Evolutionary conservation across 2,888 invertebrate genomes (phyloP).

Genomic region (Catocala sponsa): DNA sequence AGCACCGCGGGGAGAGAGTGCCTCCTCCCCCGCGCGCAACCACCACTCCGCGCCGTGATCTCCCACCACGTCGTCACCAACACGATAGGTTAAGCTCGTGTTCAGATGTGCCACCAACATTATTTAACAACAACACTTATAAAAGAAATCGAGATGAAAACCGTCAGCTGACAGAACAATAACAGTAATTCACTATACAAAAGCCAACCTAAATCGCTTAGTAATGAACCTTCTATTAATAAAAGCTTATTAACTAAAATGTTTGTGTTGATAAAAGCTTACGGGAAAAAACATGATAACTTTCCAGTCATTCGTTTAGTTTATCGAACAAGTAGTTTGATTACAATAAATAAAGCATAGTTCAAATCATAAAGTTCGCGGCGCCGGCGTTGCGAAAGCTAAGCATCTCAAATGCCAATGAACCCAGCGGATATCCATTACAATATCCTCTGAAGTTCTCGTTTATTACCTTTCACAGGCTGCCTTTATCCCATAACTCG

Average conservation of each 20-base stretch:
- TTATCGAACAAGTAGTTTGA: too few species aligned
- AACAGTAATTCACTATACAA: neutral
- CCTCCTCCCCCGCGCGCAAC: constrained; percentile 28
- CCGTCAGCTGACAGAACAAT: constrained; percentile 28
- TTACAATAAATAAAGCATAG: neutral
- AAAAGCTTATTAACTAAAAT: too few species aligned
- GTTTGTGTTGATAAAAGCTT: too few species aligned
- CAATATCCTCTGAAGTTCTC: constrained; percentile 13
- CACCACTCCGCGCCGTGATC: constrained; percentile 27
- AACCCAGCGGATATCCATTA: constrained; percentile 13
- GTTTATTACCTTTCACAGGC: constrained; percentile 14
- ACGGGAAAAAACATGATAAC: too few species aligned
- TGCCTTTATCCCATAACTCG: constrained; percentile 12
- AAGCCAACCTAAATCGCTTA: neutral
- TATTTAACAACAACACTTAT: constrained; percentile 17
- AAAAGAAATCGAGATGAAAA: constrained; percentile 41
- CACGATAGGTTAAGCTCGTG: constrained; percentile 42
- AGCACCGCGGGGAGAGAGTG: constrained; percentile 35
- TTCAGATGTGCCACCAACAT: constrained; percentile 33
- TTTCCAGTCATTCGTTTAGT: too few species aligned
- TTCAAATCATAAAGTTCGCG: constrained; percentile 2
- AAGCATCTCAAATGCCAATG: constrained; percentile 13
- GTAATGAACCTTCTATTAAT: too few species aligned
- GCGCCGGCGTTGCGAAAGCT: constrained; percentile 8
- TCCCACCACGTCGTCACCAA: constrained; percentile 44